Evolutionary conservation across 2,113 vertebrate genomes (phyloP).

Genomic region (Todiramphus saurophagus): DNA sequence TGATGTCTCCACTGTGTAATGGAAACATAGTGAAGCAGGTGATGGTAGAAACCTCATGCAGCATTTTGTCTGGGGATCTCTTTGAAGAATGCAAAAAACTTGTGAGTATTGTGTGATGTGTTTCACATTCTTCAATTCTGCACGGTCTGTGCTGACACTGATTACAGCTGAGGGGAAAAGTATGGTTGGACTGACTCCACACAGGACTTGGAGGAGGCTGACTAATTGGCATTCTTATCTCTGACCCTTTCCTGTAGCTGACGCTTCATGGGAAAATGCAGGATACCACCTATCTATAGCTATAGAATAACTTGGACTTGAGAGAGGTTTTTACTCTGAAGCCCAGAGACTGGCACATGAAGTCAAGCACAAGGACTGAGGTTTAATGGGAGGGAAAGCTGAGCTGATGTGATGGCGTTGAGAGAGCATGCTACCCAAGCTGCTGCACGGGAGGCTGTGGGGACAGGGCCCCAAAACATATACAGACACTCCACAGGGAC

Average conservation of each 20-base stretch:
- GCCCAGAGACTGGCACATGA: background rate
- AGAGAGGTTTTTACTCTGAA: background rate
- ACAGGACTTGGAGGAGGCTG: background rate
- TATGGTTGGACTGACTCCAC: background rate
- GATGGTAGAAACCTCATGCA: constrained; percentile 90
- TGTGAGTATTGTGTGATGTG: constrained; percentile 67
- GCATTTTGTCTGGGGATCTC: constrained; percentile 80
- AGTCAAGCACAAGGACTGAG: background rate
- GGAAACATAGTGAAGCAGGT: constrained; percentile 82
- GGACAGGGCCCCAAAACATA: background rate
- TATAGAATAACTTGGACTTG: background rate
- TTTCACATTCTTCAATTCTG: background rate
- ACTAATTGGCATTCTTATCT: background rate
- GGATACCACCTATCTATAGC: background rate
- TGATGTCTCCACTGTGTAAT: constrained; percentile 73
- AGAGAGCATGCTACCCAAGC: background rate
- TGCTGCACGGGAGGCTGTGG: background rate
- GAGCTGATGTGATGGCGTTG: background rate
- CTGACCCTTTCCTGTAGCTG: background rate
- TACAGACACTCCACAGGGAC: background rate
- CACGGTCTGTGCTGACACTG: background rate
- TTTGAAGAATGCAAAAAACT: constrained; percentile 88
- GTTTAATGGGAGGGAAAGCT: background rate
- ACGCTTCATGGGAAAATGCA: background rate
- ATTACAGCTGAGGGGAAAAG: background rate